Conservation (phyloP, 2,797 vertebrate species). For the Galagoides demidoff region DNA sequence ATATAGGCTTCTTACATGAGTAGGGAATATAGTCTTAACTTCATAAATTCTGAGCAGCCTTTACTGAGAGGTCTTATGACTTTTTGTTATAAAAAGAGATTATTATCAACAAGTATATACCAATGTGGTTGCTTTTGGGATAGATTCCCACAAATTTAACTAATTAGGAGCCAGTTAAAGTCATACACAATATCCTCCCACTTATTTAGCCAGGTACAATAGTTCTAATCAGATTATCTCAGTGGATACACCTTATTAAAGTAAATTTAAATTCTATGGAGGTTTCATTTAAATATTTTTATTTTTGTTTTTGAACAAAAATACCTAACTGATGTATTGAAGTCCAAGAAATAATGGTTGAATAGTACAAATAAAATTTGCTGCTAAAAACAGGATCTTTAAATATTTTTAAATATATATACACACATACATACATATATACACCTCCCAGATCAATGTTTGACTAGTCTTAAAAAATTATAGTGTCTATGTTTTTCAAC, state of each 20-base stretch:
- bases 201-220: background rate
- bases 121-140: background rate
- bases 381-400: too few relatives aligned
- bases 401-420: too few relatives aligned
- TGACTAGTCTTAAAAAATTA: constrained; percentile 20
- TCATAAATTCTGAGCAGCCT: background rate
- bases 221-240: background rate
- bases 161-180: background rate
- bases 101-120: background rate
- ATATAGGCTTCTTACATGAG: background rate
- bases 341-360: too few relatives aligned
- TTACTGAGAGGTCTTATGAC: background rate
- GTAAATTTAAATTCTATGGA: background rate
- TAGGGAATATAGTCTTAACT: background rate
- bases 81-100: background rate
- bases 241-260: background rate
- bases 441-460: background rate
- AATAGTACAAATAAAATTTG: too few relatives aligned
- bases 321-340: too few relatives aligned
- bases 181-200: background rate
- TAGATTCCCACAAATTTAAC: background rate
- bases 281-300: background rate
- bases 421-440: too few relatives aligned
- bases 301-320: too few relatives aligned
- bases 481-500: background rate